Percentiles rank a stretch among this genome's conserved stretches.
phyloP scores from a whole-genome alignment of 1,140 invertebrate species.

The Apis cerana region DNA sequence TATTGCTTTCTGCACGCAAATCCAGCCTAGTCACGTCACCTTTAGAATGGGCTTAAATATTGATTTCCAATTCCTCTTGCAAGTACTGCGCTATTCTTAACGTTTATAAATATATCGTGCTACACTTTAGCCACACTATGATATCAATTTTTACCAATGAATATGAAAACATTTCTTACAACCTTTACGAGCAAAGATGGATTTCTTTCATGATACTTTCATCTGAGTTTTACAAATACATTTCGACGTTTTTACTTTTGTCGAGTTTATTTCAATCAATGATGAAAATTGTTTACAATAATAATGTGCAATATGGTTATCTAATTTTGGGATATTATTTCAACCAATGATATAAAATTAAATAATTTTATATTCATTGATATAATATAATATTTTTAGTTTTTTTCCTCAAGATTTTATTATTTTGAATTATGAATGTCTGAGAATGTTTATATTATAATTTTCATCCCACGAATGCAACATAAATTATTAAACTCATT shows the following conservation, averaged over 20 bases:
- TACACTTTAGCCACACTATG: not conserved
- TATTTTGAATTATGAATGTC: not conserved
- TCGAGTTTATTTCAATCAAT: no score
- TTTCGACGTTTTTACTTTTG: not conserved
- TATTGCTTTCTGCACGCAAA: constrained; percentile 64
- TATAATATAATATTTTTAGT: no score
- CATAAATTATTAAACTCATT: not conserved
- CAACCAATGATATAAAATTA: no score
- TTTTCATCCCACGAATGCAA: not conserved
- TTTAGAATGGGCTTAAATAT: constrained; percentile 66
- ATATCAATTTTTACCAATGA: constrained; percentile 22
- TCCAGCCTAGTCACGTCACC: constrained; percentile 66
- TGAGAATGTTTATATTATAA: no score
- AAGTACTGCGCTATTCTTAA: constrained; percentile 58
- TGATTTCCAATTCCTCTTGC: constrained; percentile 68
- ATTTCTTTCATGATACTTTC: not conserved
- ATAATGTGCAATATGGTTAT: no score
- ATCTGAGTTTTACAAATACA: not conserved
- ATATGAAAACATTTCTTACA: not conserved
- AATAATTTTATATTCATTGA: no score
- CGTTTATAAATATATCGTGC: constrained; percentile 59
- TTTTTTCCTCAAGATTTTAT: no score
- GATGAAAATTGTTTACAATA: no score
- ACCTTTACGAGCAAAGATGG: not conserved
- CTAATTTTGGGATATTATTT: no score